phyloP scores from a whole-genome alignment of 37 sponge, comb jelly and placozoan species.

The Tethya wilhelma region DNA sequence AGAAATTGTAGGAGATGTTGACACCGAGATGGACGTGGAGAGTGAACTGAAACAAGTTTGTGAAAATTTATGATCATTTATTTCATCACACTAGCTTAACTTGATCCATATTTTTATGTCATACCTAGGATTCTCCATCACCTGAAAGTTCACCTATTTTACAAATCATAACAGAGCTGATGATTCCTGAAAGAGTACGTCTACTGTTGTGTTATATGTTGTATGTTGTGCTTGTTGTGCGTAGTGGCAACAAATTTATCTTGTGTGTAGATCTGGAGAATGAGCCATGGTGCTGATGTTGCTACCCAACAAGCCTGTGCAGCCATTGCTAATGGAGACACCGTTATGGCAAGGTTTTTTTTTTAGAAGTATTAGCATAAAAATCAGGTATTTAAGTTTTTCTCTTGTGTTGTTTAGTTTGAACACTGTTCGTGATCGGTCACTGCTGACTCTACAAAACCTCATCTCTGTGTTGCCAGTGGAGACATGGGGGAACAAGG shows the following conservation, averaged over 20 bases:
- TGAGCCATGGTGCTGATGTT: neutral
- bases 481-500: neutral
- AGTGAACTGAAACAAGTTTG: neutral
- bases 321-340: too few relatives aligned
- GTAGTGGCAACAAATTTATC: neutral
- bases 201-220: neutral
- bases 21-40: neutral
- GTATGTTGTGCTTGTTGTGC: neutral
- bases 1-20: neutral
- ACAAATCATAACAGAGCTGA: neutral
- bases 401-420: neutral
- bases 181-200: conserved; percentile 1
- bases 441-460: conserved; percentile 33
- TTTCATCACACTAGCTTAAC: too few relatives aligned
- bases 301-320: too few relatives aligned
- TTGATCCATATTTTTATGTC: too few relatives aligned
- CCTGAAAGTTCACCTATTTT: neutral
- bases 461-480: conserved; percentile 20
- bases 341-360: too few relatives aligned
- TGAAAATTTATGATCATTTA: too few relatives aligned
- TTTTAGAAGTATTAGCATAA: too few relatives aligned
- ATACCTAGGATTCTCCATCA: too few relatives aligned
- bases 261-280: neutral
- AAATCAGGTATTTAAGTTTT: too few relatives aligned
- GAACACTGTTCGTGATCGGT: neutral